Conservation (phyloP, 2,113 vertebrate species). For the Acanthisitta chloris region DNA sequence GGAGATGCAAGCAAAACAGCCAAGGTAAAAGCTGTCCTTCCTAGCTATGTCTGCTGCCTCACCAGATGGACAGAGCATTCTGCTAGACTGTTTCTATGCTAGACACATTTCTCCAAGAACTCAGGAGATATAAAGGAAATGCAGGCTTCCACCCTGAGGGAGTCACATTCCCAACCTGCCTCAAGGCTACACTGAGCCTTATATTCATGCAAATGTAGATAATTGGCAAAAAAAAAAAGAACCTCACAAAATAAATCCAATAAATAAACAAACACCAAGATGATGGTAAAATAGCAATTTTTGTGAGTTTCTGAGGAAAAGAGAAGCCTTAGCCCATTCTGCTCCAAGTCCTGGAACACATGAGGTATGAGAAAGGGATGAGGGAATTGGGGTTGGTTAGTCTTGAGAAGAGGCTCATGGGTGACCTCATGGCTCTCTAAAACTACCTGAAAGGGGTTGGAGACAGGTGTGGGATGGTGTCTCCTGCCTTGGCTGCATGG, state of each 20-base stretch:
- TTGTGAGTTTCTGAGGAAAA: not conserved
- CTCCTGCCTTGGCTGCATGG: too few species aligned
- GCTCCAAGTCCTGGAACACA: too few species aligned
- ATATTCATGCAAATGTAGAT: accelerated
- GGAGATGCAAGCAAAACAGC: not conserved
- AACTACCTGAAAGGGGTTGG: too few species aligned
- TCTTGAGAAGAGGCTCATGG: too few species aligned
- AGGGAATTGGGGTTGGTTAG: too few species aligned
- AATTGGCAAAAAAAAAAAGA: not conserved
- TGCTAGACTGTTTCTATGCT: accelerated
- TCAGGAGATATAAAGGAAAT: not conserved
- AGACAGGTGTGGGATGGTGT: too few species aligned
- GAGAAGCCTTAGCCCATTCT: not conserved
- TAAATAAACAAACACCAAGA: accelerated
- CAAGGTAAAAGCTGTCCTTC: not conserved
- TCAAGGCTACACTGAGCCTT: too few species aligned
- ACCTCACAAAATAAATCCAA: not conserved
- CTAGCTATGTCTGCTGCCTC: accelerated
- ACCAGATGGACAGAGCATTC: not conserved
- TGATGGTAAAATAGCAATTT: accelerated
- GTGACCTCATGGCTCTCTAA: too few species aligned
- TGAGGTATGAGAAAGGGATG: too few species aligned
- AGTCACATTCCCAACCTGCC: accelerated
- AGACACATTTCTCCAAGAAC: not conserved
- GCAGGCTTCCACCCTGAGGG: accelerated